These are phyloP conservation scores for Valencia hispanica DNA, from an alignment of 2,797 vertebrate species.

Conservation along the genomic window DNA sequence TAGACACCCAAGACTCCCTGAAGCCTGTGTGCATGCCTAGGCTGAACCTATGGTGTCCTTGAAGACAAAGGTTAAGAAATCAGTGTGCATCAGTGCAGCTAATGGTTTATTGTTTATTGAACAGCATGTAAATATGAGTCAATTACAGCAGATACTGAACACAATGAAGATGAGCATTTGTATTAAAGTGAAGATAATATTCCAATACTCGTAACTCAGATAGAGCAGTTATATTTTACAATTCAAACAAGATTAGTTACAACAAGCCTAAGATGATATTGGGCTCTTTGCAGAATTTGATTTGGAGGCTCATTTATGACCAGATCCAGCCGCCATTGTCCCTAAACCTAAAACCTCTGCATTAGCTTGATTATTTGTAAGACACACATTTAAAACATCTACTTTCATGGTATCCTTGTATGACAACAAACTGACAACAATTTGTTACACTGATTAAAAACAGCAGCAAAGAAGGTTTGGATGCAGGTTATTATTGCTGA, in stretches of 20 bases:
- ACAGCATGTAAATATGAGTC: neutral
- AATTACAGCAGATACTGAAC: no score
- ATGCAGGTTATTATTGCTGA: neutral
- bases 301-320: neutral
- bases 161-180: neutral
- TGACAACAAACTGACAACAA: neutral
- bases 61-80: neutral
- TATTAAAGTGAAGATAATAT: neutral
- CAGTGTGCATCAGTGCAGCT: neutral
- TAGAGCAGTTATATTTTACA: neutral
- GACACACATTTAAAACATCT: neutral
- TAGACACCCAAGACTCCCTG: slow-evolving; percentile 12
- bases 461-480: neutral
- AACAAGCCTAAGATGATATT: neutral
- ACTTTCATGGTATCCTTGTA: neutral
- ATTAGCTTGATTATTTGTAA: neutral
- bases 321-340: neutral
- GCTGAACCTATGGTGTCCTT: neutral
- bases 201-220: neutral
- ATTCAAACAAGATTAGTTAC: neutral
- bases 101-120: neutral
- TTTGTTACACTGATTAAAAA: neutral
- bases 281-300: neutral
- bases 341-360: neutral
- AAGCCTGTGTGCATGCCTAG: neutral